Evolutionary conservation across 1,140 invertebrate genomes (phyloP), one percentile per base, ranked within the genome.

Genomic region (Calephelis nemesis): DNA sequence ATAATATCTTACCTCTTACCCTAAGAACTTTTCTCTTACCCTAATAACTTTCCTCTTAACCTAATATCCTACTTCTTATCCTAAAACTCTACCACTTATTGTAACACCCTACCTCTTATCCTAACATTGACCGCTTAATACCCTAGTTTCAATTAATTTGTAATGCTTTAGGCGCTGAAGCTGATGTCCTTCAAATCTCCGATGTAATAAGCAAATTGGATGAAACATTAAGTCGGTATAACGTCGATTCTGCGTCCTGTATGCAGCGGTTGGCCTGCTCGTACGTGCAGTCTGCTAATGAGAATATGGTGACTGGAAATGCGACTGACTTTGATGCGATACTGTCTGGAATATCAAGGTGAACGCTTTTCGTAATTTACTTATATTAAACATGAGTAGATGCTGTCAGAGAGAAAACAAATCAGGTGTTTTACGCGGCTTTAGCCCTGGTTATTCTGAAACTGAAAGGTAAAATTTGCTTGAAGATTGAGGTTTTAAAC

Each of bases 231-330:
- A 94, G 94, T 1, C 93, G 95, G 69, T 94, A 96, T 72, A 95
- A 96, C 68, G 95, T 97, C 39, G 96, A 97, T 78, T 96, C 96
- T 0, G 94, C 94, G 1, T 95, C 94, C 8, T 97, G 96, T 77
- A 94, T 96, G 92, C 96, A 97, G 85, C 93, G 96, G 52, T 93
- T 96, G 6, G 93, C 96, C 11, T 97, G 96, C 72, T 94, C 94
- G 1, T 96, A 96, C 77, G 93, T 96, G 4, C 94, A 95, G 69
- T 93, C 95, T 19, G 95, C 95, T 0, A 93, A 93, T 48, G 93
- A 94, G 62, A 94, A 94, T 65, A 92, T 94, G 74, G 84, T 93
- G 58, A 86, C 92, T 9, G 94, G 94, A 0, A 93, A 94, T 63
- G 92, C 93, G 0, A 94, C 94, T 4, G 93, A 94, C 9, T 90